phyloP scores from a whole-genome alignment of 2,113 vertebrate genomes.

The Acrocephalus arundinaceus region DNA sequence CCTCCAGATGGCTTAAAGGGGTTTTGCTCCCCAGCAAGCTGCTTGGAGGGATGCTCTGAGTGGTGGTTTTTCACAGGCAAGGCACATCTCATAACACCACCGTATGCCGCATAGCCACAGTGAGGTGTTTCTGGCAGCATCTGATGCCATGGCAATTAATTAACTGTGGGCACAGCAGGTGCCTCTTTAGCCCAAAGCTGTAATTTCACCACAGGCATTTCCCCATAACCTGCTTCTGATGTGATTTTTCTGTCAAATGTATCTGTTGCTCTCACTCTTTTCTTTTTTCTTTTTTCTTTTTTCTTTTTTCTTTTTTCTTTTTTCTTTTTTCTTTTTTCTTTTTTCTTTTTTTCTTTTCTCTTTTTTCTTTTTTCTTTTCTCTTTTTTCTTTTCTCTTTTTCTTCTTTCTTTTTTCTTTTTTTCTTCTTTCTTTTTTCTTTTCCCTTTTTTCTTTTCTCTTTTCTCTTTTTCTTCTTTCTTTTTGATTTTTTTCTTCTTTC shows the following conservation, averaged over 20 bases:
- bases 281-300: not conserved
- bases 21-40: not conserved
- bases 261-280: not conserved
- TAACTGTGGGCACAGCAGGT: not conserved
- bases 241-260: not conserved
- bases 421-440: not conserved
- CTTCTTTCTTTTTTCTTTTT: not conserved
- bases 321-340: not conserved
- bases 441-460: not conserved
- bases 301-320: not conserved
- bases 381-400: too few species aligned
- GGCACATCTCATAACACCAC: not conserved
- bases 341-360: not conserved
- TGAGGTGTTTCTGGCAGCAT: not conserved
- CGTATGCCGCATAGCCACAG: fast-evolving
- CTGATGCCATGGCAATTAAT: not conserved
- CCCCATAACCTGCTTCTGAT: not conserved
- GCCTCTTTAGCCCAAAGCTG: not conserved
- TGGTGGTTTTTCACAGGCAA: not conserved
- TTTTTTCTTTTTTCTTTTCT: not conserved
- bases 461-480: not conserved
- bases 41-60: not conserved
- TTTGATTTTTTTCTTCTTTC: not conserved
- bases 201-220: not conserved
- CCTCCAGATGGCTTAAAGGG: not conserved